Conservation (phyloP, 92 coral and sea anemone species). For the Bergia sp. region DNA sequence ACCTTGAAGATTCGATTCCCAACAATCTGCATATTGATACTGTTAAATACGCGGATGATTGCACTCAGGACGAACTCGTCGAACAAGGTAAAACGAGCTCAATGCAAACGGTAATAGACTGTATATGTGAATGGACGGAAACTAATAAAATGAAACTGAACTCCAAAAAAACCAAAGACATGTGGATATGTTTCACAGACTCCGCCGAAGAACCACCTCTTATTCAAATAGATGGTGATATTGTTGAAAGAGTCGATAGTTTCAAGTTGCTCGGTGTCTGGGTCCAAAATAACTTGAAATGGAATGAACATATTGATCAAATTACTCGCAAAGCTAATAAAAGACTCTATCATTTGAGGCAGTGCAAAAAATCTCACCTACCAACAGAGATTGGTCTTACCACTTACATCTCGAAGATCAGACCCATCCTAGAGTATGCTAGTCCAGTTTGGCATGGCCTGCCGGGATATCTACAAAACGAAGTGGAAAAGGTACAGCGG, state of each 20-base stretch:
- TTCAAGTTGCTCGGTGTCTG: slow-evolving; percentile 55
- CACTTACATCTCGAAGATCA: slow-evolving; percentile 41
- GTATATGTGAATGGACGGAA: slow-evolving; percentile 10
- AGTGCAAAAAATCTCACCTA: slow-evolving; percentile 48
- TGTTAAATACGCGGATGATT: slow-evolving; percentile 44
- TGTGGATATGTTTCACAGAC: slow-evolving; percentile 19
- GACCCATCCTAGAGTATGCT: slow-evolving; percentile 19
- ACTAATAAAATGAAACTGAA: slow-evolving; percentile 21
- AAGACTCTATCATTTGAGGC: slow-evolving; percentile 51
- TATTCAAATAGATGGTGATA: background rate
- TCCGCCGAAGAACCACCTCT: background rate
- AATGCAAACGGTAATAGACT: slow-evolving; percentile 3
- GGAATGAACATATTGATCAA: slow-evolving; percentile 56
- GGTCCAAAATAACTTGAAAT: slow-evolving; percentile 59
- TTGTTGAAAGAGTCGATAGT: slow-evolving; percentile 49
- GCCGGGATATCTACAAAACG: no score
- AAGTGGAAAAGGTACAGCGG: no score
- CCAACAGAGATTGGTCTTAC: slow-evolving; percentile 60
- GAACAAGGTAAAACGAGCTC: slow-evolving; percentile 27
- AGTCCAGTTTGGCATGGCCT: no score
- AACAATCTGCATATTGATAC: background rate
- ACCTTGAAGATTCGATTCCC: slow-evolving; percentile 25
- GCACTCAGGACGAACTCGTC: slow-evolving; percentile 29
- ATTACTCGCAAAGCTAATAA: slow-evolving; percentile 53
- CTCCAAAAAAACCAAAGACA: slow-evolving; percentile 28